Evolutionary conservation across 2,797 vertebrate species (phyloP).

Genomic region (Nannoperca obscura): DNA sequence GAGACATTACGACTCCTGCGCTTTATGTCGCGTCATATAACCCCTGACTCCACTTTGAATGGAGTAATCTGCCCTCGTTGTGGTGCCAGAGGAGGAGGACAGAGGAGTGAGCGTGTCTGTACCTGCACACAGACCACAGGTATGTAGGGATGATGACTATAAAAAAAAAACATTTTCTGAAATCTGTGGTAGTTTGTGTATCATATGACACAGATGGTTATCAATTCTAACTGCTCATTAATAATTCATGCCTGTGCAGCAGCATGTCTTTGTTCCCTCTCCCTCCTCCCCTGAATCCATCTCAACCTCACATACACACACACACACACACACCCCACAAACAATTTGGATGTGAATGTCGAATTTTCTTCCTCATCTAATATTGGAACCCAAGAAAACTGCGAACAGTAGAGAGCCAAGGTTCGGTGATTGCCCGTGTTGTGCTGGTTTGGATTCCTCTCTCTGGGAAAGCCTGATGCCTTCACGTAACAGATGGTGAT

Average conservation of each 20-base stretch:
- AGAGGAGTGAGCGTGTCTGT: neutral
- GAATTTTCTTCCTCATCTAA: slow-evolving; percentile 44
- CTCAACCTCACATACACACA: slow-evolving; percentile 26
- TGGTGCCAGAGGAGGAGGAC: neutral
- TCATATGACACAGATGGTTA: slow-evolving; percentile 69
- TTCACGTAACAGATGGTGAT: slow-evolving; percentile 70
- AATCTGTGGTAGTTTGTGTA: slow-evolving; percentile 47
- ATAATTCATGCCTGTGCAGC: slow-evolving; percentile 73
- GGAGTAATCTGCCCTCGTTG: neutral
- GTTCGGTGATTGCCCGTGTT: slow-evolving; percentile 28
- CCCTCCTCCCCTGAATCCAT: slow-evolving; percentile 35
- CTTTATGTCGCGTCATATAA: neutral
- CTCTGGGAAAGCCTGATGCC: slow-evolving; percentile 57
- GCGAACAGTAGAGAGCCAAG: slow-evolving; percentile 17
- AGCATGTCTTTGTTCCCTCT: slow-evolving; percentile 54
- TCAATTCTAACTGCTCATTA: slow-evolving; percentile 71
- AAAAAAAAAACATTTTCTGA: slow-evolving; percentile 30
- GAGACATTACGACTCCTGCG: slow-evolving; percentile 43
- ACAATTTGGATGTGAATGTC: slow-evolving; percentile 20
- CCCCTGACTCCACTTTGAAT: slow-evolving; percentile 3
- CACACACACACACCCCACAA: slow-evolving; percentile 1
- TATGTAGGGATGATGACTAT: neutral
- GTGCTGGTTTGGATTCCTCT: slow-evolving; percentile 54
- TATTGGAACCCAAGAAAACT: slow-evolving; percentile 26
- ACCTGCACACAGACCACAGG: neutral